These are phyloP conservation scores for Amphipyra berbera DNA, from an alignment of 2,888 invertebrate species.

Conservation along the genomic window DNA sequence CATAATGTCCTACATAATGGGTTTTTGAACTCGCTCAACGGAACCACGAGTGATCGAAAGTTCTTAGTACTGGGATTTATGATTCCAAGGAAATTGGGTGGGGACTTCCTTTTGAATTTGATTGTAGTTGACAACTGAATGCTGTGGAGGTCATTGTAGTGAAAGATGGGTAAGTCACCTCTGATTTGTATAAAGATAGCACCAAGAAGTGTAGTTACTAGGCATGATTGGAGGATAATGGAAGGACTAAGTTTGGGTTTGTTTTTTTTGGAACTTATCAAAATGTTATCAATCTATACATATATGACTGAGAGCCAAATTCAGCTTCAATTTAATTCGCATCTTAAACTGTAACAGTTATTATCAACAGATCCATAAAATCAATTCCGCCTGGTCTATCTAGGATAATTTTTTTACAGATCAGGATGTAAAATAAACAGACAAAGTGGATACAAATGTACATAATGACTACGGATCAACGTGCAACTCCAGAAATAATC, in stretches of 20 bases:
- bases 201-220: not conserved
- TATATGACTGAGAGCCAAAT: no score
- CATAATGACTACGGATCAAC: constrained; percentile 48
- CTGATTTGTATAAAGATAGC: constrained; percentile 1
- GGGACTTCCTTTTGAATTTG: constrained; percentile 74
- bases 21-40: constrained; percentile 85
- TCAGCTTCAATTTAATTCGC: no score
- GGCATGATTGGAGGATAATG: not conserved
- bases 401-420: constrained; percentile 38
- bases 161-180: constrained; percentile 16
- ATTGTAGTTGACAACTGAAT: constrained; percentile 58
- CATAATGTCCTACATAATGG: constrained; percentile 86
- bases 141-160: constrained; percentile 37
- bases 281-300: no score
- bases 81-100: constrained; percentile 80
- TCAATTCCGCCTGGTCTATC: constrained; percentile 41
- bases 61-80: constrained; percentile 79
- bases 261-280: no score
- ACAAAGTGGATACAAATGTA: constrained; percentile 48
- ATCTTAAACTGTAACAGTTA: constrained; percentile 9
- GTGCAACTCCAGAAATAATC: constrained; percentile 51
- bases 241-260: no score
- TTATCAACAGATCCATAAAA: constrained; percentile 29
- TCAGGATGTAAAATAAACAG: constrained; percentile 51
- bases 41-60: constrained; percentile 86